A percentile compares a stretch with the other conserved stretches of the same genome.
phyloP scores from a whole-genome alignment of 2,797 vertebrate species.

The Syngnathus rostellatus region DNA sequence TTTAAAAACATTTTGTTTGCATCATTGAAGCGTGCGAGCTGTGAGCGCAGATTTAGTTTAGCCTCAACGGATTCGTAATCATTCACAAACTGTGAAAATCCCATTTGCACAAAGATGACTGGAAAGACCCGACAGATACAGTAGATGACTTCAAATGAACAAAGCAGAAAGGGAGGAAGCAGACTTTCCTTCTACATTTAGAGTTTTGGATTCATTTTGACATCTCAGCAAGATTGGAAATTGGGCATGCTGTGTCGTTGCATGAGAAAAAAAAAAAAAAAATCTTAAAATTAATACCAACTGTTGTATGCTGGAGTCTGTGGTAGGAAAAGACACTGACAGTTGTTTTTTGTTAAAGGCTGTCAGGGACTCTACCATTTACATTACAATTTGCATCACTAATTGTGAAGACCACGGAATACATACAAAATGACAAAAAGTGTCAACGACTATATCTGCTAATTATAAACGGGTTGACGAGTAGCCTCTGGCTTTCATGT shows the following conservation, averaged over 20 bases:
- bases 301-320: slow-evolving; percentile 7
- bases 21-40: slow-evolving; percentile 5
- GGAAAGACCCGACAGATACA: slow-evolving; percentile 11
- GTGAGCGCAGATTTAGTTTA: slow-evolving; percentile 10
- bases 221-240: slow-evolving; percentile 51
- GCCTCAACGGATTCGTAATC: not conserved
- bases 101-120: slow-evolving; percentile 23
- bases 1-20: slow-evolving; percentile 15
- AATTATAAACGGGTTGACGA: not conserved
- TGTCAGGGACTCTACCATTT: not conserved
- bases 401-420: not conserved
- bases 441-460: not conserved
- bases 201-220: slow-evolving; percentile 45
- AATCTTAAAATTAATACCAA: slow-evolving; percentile 3
- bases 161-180: slow-evolving; percentile 28
- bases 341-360: slow-evolving; percentile 3
- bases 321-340: slow-evolving; percentile 4
- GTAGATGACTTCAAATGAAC: slow-evolving; percentile 12
- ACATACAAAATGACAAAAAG: not conserved
- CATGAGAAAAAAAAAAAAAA: slow-evolving; percentile 17
- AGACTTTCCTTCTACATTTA: slow-evolving; percentile 24
- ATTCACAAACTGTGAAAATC: not conserved
- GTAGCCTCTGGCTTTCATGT: slow-evolving; percentile 13
- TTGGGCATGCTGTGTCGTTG: slow-evolving; percentile 41
- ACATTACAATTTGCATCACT: not conserved